phyloP scores from a whole-genome alignment of 2,113 vertebrate species.

The Pelecanus crispus region DNA sequence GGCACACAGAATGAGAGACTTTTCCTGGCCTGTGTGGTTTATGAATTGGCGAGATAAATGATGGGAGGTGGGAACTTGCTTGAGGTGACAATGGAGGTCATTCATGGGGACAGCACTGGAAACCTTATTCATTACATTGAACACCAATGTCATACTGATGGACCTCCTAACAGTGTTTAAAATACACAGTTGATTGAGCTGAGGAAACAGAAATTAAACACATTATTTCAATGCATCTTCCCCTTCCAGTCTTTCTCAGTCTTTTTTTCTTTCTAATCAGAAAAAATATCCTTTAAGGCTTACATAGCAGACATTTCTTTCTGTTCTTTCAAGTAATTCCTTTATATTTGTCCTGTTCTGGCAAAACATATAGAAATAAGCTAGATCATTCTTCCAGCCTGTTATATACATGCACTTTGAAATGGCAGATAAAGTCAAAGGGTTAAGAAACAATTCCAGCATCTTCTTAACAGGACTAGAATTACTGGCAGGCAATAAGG shows the following conservation, averaged over 20 bases:
- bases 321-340: not conserved
- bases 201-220: not conserved
- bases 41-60: not conserved
- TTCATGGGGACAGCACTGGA: not conserved
- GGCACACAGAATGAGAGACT: accelerated
- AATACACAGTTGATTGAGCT: not conserved
- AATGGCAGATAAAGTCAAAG: not conserved
- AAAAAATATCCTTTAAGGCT: not conserved
- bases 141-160: not conserved
- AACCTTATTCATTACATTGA: not conserved
- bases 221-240: not conserved
- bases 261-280: not conserved
- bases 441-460: not conserved
- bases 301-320: not conserved
- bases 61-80: not conserved
- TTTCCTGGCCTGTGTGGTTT: not conserved
- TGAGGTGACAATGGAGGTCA: not conserved
- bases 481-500: not conserved
- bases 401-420: not conserved
- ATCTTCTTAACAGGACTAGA: not conserved
- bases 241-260: not conserved
- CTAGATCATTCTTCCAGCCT: not conserved
- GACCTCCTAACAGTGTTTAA: not conserved
- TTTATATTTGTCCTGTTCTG: not conserved
- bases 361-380: not conserved